A percentile compares a stretch with the other conserved stretches of the same genome.
Conservation (phyloP, 2,888 invertebrate genomes). For the Hemaris fuciformis region DNA sequence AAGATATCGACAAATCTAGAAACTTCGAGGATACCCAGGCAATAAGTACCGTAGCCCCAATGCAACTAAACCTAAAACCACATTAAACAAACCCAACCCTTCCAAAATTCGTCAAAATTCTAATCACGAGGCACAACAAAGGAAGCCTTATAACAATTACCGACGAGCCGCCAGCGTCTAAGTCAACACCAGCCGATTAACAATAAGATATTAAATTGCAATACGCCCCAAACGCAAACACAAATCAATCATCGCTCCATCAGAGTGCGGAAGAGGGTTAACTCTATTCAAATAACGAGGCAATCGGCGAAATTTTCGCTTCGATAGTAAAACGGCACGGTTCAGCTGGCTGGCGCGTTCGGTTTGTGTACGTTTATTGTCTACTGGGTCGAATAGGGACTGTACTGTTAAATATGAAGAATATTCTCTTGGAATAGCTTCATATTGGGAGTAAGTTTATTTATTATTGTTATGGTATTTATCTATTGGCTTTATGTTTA, state of each 20-base stretch:
- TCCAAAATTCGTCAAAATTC: conserved; percentile 31
- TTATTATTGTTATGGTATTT: no score
- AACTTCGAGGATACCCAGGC: no score
- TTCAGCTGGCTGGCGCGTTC: neutral
- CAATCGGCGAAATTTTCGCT: conserved; percentile 33
- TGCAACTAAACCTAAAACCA: neutral
- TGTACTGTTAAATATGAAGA: no score
- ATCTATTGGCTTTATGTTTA: no score
- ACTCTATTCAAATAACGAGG: conserved; percentile 71
- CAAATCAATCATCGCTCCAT: conserved; percentile 79
- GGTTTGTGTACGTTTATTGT: neutral
- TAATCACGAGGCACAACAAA: conserved; percentile 59
- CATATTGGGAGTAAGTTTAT: no score
- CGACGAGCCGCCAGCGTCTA: conserved; percentile 22
- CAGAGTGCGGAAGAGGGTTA: conserved; percentile 61
- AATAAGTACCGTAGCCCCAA: no score
- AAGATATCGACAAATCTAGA: no score
- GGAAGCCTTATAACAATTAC: conserved; percentile 45
- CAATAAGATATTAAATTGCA: conserved; percentile 78
- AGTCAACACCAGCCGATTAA: conserved; percentile 65
- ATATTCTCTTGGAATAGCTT: no score
- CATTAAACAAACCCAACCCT: neutral
- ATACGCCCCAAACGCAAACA: conserved; percentile 71
- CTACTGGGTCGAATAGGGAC: neutral
- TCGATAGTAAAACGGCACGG: conserved; percentile 8